Conservation (phyloP, 23 tunicate genomes). For the Botrylloides violaceus region DNA sequence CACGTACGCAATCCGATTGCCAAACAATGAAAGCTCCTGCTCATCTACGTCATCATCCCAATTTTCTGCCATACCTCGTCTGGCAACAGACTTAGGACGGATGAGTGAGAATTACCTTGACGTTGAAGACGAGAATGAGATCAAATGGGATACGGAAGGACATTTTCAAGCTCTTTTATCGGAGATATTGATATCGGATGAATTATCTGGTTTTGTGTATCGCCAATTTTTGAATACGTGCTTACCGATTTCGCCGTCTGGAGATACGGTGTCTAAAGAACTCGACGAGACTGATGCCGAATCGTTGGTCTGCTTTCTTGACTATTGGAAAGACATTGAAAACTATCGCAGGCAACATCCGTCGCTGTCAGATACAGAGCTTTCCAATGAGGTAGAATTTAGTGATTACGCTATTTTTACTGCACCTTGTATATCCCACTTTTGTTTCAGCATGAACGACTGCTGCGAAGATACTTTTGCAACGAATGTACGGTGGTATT, state of each 20-base stretch:
- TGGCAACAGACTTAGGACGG: neutral
- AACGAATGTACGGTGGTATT: neutral
- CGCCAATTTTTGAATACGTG: constrained; percentile 32
- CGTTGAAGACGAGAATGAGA: neutral
- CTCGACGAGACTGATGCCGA: neutral
- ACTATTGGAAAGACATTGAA: constrained; percentile 72
- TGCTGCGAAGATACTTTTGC: neutral
- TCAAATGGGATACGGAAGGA: neutral
- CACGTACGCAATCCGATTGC: no score
- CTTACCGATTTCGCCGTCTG: constrained; percentile 1
- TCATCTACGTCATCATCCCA: neutral
- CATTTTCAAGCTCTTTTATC: constrained; percentile 19
- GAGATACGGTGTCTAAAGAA: neutral
- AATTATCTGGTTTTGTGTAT: constrained; percentile 50
- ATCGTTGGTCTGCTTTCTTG: constrained; percentile 15
- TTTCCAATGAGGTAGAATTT: constrained; percentile 9
- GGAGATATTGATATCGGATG: constrained; percentile 56
- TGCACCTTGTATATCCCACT: no score
- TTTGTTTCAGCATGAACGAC: neutral
- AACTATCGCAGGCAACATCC: constrained; percentile 26
- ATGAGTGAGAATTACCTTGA: neutral
- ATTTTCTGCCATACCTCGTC: neutral
- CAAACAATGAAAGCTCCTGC: no score
- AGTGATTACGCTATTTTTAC: neutral
- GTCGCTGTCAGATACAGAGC: neutral